These are phyloP conservation scores for Emydocephalus ijimae DNA, from an alignment of 2,113 vertebrate species.

Conservation along the genomic window DNA sequence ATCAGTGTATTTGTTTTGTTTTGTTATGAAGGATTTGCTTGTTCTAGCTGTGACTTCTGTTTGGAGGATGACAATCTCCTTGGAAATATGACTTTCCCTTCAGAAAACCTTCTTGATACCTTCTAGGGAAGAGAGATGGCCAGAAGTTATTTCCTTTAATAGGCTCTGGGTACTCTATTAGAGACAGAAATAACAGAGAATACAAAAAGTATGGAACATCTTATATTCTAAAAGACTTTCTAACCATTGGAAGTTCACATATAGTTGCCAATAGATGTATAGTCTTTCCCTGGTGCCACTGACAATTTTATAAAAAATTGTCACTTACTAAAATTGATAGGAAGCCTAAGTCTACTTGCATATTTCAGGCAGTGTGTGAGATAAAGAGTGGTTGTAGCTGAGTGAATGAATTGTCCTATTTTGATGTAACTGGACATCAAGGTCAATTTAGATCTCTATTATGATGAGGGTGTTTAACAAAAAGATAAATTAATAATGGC, in stretches of 20 bases:
- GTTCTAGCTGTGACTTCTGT: background rate
- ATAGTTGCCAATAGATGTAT: background rate
- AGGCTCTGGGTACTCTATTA: background rate
- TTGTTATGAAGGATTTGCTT: constrained; percentile 11
- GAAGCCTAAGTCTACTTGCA: background rate
- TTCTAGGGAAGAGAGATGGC: background rate
- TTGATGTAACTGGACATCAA: constrained; percentile 8
- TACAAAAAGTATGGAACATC: background rate
- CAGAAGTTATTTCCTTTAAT: background rate
- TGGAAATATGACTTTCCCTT: background rate
- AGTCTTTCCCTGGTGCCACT: background rate
- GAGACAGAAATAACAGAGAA: background rate
- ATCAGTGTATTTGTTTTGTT: background rate
- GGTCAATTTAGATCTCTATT: background rate
- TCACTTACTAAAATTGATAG: background rate
- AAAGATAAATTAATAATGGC: constrained; percentile 5
- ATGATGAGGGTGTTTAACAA: background rate
- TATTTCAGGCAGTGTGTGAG: background rate
- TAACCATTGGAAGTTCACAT: background rate
- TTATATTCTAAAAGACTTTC: background rate
- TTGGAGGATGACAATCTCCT: background rate
- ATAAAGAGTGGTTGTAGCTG: background rate
- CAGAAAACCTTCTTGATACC: background rate
- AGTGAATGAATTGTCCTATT: background rate
- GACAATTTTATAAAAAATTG: too few relatives aligned